These are phyloP conservation scores for Frankliniella intonsa DNA, from an alignment of 2,888 invertebrate species.

Conservation along the genomic window DNA sequence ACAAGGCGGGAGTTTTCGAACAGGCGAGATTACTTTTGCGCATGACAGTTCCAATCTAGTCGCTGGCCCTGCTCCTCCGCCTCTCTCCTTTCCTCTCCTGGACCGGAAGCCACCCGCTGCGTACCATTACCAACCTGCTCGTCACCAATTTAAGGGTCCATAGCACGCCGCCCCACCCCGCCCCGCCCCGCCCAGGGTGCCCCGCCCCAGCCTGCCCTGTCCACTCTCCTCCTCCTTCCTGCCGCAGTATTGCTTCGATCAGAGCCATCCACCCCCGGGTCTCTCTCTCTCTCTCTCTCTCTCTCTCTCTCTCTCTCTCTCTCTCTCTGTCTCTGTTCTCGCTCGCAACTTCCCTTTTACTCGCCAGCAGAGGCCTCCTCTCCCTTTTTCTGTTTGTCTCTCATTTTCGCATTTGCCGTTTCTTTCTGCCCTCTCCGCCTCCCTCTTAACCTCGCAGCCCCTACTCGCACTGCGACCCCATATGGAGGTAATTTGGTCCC, in stretches of 20 bases:
- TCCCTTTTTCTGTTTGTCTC: neutral
- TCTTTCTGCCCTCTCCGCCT: neutral
- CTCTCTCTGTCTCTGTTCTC: neutral
- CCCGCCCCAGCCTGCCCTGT: too few species aligned
- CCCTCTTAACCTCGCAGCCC: neutral
- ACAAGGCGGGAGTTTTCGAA: too few species aligned
- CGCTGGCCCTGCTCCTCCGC: neutral
- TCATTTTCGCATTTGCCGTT: neutral
- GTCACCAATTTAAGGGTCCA: neutral
- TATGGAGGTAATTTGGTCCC: neutral
- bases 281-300: neutral
- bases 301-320: neutral
- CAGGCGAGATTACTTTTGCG: neutral
- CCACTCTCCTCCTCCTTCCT: neutral
- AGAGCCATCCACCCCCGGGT: neutral
- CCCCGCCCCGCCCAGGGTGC: too few species aligned
- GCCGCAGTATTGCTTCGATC: neutral
- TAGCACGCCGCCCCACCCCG: too few species aligned
- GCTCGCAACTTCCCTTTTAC: neutral
- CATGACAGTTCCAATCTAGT: neutral
- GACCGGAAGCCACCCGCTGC: neutral
- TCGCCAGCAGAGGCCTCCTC: neutral
- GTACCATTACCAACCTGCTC: neutral
- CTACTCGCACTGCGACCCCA: neutral
- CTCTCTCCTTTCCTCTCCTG: neutral